Evolutionary conservation across 2,113 vertebrate species (phyloP), one percentile per base, ranked within the genome.

Genomic region (Phodopus roborovskii): DNA sequence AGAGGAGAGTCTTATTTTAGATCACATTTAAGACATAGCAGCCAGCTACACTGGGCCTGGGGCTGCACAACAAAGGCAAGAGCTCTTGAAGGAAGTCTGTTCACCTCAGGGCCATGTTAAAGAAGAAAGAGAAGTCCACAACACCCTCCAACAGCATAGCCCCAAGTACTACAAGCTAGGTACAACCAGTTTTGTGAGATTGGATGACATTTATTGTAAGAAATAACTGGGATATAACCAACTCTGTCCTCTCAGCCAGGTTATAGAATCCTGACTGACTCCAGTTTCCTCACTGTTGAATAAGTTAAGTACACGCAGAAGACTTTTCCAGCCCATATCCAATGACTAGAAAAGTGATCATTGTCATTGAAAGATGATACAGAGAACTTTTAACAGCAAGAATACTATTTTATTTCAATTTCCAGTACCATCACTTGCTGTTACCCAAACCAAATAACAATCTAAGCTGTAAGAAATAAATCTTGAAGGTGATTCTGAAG

Each of bases 381-480:
- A 24, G n/a, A 28, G 58, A 50, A 81, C 19, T 83, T 83, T 70
- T 58, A 66, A 90, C 30, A 62, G 39, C 74, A 91, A 91, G 36
- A 28, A n/a, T 10, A 9, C 33, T 86, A 62, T 68, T 94, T 88
- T 36, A 96, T 78, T 91, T 83, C 66, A 93, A 13, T 50, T 64
- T 95, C 88, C 94, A 70, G 50, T 15, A 11, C 33, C 2, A 4
- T n/a, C 4, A 0, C n/a, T 92, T 92, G 64, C 42, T 79, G n/a
- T 58, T 53, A 94, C 24, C 53, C 60, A 91, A 95, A 82, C n/a
- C 33, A 93, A 39, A 53, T 45, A 88, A 78, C 45, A 79, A 91
- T 88, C 84, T 82, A 64, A 94, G 81, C 56, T n/a, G 2, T 66
- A 95, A 88, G n/a, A 95, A 95, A 58, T 58, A 56, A 92, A 96